phyloP scores from a whole-genome alignment of 2,888 invertebrate species.

The Branchipolynoe longqiensis region DNA sequence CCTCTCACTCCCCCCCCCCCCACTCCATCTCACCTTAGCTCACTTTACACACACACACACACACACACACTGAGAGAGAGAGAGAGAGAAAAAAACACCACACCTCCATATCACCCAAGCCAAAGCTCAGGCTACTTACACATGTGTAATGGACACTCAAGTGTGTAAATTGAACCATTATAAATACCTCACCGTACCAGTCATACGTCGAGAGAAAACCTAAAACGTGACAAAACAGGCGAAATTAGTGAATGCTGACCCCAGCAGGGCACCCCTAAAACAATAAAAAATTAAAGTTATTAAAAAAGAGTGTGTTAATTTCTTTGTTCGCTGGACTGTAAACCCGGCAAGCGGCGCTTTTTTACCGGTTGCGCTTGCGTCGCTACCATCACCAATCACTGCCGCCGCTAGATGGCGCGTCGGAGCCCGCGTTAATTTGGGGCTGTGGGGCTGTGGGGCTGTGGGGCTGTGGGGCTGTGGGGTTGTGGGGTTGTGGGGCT shows the following conservation, averaged over 20 bases:
- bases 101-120: too few species aligned
- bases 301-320: constrained; percentile 11
- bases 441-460: background rate
- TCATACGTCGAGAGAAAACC: background rate
- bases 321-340: constrained; percentile 16
- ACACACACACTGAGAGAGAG: too few species aligned
- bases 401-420: background rate
- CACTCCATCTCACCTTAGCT: too few species aligned
- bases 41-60: too few species aligned
- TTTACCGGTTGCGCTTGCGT: background rate
- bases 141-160: background rate
- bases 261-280: too few species aligned
- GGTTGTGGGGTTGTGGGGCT: too few species aligned
- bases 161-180: constrained; percentile 38
- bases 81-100: too few species aligned
- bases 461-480: background rate
- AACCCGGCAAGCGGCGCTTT: constrained; percentile 14
- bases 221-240: constrained; percentile 9
- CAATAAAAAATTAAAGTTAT: too few species aligned
- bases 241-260: constrained; percentile 42
- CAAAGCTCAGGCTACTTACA: constrained; percentile 5
- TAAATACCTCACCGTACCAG: background rate
- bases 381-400: too few species aligned
- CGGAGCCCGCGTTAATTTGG: constrained; percentile 5
- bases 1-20: too few species aligned